phyloP scores from a whole-genome alignment of 2,888 invertebrate genomes.

The Cordilura impudica region DNA sequence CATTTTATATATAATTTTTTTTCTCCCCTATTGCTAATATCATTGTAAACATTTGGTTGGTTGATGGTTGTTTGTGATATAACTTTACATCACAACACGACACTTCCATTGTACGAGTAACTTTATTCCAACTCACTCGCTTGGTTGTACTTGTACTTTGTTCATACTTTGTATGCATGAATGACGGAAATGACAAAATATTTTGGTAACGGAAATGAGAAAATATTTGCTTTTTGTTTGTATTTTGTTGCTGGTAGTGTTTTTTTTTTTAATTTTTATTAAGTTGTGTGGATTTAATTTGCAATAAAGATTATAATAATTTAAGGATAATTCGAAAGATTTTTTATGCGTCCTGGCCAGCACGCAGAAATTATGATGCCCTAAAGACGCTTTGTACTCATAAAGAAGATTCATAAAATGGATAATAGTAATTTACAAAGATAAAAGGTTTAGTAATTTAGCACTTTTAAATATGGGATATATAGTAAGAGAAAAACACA shows the following conservation, averaged over 20 bases:
- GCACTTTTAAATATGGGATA: too few relatives aligned
- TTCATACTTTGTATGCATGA: conserved; percentile 26
- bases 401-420: too few relatives aligned
- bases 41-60: conserved; percentile 12
- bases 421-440: too few relatives aligned
- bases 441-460: too few relatives aligned
- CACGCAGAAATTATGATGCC: too few relatives aligned
- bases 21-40: not conserved
- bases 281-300: not conserved
- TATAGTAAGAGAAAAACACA: too few relatives aligned
- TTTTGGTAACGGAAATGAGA: conserved; percentile 69
- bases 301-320: not conserved
- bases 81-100: conserved; percentile 26
- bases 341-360: not conserved
- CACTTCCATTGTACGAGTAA: not conserved
- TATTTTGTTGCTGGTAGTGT: not conserved
- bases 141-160: not conserved
- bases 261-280: not conserved
- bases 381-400: too few relatives aligned
- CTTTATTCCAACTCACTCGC: not conserved
- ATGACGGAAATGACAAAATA: conserved; percentile 68
- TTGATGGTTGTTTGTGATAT: conserved; percentile 36
- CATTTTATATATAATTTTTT: not conserved
- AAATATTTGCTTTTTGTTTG: conserved; percentile 61
- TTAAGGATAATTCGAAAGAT: not conserved